A percentile compares a stretch with the other conserved stretches of the same genome.
These are phyloP conservation scores for Nyleta sp. DNA, from an alignment of 2,888 invertebrate genomes.

Conservation along the genomic window DNA sequence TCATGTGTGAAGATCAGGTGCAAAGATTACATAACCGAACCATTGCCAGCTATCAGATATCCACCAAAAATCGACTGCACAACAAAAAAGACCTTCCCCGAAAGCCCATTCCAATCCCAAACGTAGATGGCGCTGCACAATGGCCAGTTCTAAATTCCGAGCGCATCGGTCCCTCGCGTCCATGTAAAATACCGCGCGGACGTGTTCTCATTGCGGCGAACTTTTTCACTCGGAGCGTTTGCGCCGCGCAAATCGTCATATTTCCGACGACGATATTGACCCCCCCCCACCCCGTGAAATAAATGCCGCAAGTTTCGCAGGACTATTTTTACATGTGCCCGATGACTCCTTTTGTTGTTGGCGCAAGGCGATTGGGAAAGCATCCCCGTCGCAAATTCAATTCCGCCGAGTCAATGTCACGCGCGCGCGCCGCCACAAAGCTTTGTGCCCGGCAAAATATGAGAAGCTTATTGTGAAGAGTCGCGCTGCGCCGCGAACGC, in stretches of 20 bases:
- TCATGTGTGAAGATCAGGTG: too few species aligned
- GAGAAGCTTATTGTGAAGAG: slow-evolving; percentile 35
- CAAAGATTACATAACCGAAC: too few species aligned
- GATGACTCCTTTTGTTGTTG: slow-evolving; percentile 22
- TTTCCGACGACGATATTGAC: slow-evolving; percentile 8
- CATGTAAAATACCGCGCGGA: slow-evolving; percentile 18
- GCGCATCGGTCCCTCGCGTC: neutral
- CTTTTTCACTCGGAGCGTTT: neutral
- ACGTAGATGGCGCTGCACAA: slow-evolving; percentile 14
- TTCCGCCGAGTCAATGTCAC: slow-evolving; percentile 45
- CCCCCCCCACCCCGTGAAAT: neutral
- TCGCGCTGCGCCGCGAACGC: slow-evolving; percentile 2
- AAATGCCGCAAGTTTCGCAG: neutral
- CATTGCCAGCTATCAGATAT: too few species aligned
- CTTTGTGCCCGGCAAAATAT: slow-evolving; percentile 43
- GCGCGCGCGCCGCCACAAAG: slow-evolving; percentile 36
- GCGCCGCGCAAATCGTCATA: slow-evolving; percentile 8
- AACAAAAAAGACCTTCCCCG: too few species aligned
- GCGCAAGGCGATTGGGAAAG: slow-evolving; percentile 41
- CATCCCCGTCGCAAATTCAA: slow-evolving; percentile 45
- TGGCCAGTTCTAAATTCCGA: neutral
- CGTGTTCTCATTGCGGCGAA: slow-evolving; percentile 5
- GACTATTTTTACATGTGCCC: slow-evolving; percentile 3
- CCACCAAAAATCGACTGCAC: too few species aligned
- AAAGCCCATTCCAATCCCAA: too few species aligned